Conservation (phyloP, 2,888 invertebrate species). For the Tipula lateralis region DNA sequence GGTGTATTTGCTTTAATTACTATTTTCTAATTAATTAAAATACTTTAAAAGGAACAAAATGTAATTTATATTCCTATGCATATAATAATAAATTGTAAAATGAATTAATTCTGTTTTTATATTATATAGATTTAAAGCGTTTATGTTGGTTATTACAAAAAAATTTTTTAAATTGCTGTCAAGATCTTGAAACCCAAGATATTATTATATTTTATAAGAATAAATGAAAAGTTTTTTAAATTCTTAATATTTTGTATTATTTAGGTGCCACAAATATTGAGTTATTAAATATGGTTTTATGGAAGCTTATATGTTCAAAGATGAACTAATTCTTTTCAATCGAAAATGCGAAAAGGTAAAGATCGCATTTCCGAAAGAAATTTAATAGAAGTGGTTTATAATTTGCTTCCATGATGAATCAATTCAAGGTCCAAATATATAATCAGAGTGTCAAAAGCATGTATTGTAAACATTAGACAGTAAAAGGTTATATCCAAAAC, state of each 20-base stretch:
- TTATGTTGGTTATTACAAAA: not conserved
- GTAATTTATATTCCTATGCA: not conserved
- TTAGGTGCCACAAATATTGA: too few species aligned
- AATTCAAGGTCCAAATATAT: too few species aligned
- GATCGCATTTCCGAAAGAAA: too few species aligned
- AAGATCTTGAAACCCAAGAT: not conserved
- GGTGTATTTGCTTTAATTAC: slow-evolving; percentile 73
- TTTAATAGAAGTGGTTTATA: too few species aligned
- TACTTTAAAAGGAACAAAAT: slow-evolving; percentile 32
- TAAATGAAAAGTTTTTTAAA: not conserved
- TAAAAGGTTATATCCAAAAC: too few species aligned
- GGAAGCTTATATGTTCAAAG: too few species aligned
- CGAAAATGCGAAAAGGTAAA: too few species aligned
- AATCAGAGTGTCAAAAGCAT: too few species aligned
- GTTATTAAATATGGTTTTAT: too few species aligned
- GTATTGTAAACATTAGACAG: too few species aligned
- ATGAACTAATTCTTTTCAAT: too few species aligned
- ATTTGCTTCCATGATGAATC: too few species aligned
- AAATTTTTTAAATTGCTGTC: not conserved
- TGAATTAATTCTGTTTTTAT: not conserved
- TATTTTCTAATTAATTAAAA: slow-evolving; percentile 55
- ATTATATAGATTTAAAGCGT: not conserved
- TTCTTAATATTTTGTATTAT: not conserved
- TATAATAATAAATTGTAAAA: not conserved
- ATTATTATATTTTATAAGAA: slow-evolving; percentile 16